Percentiles rank a stretch among this genome's conserved stretches.
phyloP scores from a whole-genome alignment of 2,797 vertebrate genomes.

The Anguilla marmorata region DNA sequence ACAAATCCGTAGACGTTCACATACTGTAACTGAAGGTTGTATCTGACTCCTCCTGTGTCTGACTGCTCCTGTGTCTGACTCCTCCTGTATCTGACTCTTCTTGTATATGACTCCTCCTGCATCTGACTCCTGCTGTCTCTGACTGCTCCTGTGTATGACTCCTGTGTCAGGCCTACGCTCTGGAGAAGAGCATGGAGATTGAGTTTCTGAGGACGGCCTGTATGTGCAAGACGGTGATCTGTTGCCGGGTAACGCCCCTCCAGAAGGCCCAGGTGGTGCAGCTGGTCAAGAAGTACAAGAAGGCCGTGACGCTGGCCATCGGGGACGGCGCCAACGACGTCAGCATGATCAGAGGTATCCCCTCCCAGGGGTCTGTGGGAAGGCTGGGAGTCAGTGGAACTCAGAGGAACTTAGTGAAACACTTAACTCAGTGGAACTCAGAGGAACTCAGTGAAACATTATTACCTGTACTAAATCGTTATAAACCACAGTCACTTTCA shows the following conservation, averaged over 20 bases:
- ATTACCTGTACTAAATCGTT: no score
- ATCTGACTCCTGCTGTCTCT: background rate
- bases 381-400: background rate
- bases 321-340: slow-evolving; percentile 84
- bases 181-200: slow-evolving; percentile 75
- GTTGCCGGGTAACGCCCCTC: slow-evolving; percentile 81
- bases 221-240: slow-evolving; percentile 82
- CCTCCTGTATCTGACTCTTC: background rate
- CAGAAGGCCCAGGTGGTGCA: slow-evolving; percentile 88
- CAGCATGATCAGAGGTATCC: slow-evolving; percentile 86
- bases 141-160: background rate
- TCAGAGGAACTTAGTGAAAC: background rate
- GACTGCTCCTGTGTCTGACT: background rate
- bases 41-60: background rate
- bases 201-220: slow-evolving; percentile 77
- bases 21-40: background rate
- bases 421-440: background rate
- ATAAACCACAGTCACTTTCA: background rate
- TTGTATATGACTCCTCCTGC: background rate
- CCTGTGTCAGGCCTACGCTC: slow-evolving; percentile 68
- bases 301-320: slow-evolving; percentile 80
- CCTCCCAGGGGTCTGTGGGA: background rate
- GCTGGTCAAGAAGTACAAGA: slow-evolving; percentile 83
- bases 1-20: background rate
- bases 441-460: no score